Conservation (phyloP, 2,888 invertebrate species). For the Andrena haemorrhoa region DNA sequence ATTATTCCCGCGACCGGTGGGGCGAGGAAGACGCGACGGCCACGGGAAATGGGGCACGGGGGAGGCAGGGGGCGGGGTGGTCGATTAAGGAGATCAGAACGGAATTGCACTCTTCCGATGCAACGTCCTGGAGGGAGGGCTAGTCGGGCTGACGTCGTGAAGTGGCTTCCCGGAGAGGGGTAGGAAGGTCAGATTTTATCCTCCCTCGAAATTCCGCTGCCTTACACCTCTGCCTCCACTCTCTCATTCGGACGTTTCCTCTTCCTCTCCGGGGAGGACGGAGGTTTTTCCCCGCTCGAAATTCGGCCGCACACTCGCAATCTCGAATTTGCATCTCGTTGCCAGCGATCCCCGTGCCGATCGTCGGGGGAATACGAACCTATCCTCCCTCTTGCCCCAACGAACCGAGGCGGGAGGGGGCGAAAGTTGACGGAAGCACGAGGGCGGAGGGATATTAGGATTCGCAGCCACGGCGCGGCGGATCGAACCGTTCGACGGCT, state of each 20-base stretch:
- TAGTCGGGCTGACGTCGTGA: slow-evolving; percentile 45
- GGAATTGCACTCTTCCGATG: slow-evolving; percentile 60
- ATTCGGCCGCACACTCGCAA: slow-evolving; percentile 47
- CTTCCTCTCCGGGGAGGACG: not conserved
- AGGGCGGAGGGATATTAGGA: slow-evolving; percentile 19
- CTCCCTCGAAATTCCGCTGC: slow-evolving; percentile 48
- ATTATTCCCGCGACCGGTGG: slow-evolving; percentile 44
- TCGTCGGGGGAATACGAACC: slow-evolving; percentile 33
- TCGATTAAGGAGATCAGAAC: slow-evolving; percentile 60
- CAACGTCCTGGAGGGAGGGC: slow-evolving; percentile 27
- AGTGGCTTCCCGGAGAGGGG: slow-evolving; percentile 17
- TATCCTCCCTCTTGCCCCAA: not conserved
- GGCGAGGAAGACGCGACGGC: slow-evolving; percentile 9
- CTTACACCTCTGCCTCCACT: not conserved
- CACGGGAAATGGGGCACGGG: not conserved
- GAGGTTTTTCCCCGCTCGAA: slow-evolving; percentile 36
- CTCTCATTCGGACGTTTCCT: slow-evolving; percentile 23
- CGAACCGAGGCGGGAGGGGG: not conserved
- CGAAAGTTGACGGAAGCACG: no score
- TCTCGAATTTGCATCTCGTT: slow-evolving; percentile 64
- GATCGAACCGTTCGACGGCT: slow-evolving; percentile 30
- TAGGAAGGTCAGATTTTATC: slow-evolving; percentile 58
- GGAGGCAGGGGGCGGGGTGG: not conserved
- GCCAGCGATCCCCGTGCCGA: slow-evolving; percentile 37
- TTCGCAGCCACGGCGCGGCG: slow-evolving; percentile 10